Evolutionary conservation across 2,113 vertebrate species (phyloP).

Genomic region (Penelope pileata): DNA sequence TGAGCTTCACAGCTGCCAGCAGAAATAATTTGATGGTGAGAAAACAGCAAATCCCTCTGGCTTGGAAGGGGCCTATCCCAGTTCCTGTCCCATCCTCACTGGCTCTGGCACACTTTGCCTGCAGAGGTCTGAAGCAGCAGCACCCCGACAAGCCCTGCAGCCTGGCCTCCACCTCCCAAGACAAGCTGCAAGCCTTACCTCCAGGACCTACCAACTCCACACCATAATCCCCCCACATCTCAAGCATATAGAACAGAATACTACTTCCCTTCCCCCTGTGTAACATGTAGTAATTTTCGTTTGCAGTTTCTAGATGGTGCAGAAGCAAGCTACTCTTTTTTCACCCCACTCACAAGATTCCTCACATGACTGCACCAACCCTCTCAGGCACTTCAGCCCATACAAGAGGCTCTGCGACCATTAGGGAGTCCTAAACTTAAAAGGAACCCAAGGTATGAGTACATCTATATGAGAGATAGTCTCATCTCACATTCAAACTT

Average conservation of each 20-base stretch:
- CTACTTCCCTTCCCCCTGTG: not conserved
- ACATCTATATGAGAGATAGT: not conserved
- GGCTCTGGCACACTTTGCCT: not conserved
- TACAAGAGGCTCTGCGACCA: not conserved
- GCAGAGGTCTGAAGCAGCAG: rapidly evolving
- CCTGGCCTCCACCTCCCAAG: not conserved
- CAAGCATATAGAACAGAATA: not conserved
- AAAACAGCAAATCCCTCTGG: not conserved
- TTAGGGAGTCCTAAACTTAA: not conserved
- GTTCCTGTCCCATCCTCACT: not conserved
- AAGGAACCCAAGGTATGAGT: not conserved
- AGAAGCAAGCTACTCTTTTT: not conserved
- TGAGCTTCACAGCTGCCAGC: not conserved
- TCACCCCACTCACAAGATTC: not conserved
- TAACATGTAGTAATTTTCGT: not conserved
- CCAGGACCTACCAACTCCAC: not conserved
- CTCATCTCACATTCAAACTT: not conserved
- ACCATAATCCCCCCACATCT: not conserved
- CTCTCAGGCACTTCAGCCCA: not conserved
- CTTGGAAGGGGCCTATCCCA: not conserved
- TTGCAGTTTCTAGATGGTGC: not conserved
- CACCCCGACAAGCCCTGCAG: not conserved
- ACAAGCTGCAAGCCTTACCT: not conserved
- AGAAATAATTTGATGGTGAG: not conserved
- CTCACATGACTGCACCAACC: not conserved